These are phyloP conservation scores for Cyphomyrus discorhynchus DNA, from an alignment of 2,113 vertebrate species.

Conservation along the genomic window DNA sequence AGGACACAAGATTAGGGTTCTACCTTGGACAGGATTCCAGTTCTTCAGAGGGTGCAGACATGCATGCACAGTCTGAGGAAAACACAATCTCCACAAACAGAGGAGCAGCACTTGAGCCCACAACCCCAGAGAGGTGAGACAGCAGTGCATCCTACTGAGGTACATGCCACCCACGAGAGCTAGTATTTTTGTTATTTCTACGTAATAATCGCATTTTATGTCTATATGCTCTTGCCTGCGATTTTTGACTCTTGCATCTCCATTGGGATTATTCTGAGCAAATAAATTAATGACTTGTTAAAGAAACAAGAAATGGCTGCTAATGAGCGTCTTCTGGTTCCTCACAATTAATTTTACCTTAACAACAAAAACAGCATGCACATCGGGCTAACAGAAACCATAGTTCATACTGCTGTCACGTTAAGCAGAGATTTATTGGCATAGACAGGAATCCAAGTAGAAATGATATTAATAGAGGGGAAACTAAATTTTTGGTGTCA, in stretches of 20 bases:
- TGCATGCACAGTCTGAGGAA: not conserved
- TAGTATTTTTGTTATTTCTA: not conserved
- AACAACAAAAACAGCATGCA: not conserved
- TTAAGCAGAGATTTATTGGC: not conserved
- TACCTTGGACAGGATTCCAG: not conserved
- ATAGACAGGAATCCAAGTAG: not conserved
- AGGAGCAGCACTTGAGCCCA: not conserved
- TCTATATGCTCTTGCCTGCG: not conserved
- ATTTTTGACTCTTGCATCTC: not conserved
- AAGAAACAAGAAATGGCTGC: not conserved
- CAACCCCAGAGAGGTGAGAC: not conserved
- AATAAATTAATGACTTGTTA: not conserved
- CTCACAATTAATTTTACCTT: not conserved
- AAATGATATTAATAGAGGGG: not conserved
- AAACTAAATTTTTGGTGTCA: conserved; percentile 6
- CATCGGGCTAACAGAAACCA: not conserved
- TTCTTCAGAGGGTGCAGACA: not conserved
- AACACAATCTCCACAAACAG: not conserved
- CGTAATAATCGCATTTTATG: not conserved
- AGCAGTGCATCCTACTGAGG: not conserved
- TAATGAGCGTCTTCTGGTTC: not conserved
- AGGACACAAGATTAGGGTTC: not conserved
- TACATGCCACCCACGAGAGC: not conserved
- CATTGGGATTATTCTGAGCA: not conserved
- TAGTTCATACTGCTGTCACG: not conserved